phyloP scores from a whole-genome alignment of 2,113 vertebrate species.

The Zosterops lateralis region DNA sequence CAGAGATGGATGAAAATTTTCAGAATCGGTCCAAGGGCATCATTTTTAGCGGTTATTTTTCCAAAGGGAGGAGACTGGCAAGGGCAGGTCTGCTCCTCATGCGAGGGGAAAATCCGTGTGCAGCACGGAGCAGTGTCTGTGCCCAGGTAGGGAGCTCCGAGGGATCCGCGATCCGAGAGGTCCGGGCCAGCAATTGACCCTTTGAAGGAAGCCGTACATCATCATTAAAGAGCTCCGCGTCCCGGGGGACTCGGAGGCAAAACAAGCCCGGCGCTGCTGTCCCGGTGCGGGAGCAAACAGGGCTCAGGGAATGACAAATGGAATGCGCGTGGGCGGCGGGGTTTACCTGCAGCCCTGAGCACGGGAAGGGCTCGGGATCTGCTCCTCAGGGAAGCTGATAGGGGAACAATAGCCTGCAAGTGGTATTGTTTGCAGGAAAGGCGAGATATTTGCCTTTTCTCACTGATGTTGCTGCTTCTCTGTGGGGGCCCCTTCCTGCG shows the following conservation, averaged over 20 bases:
- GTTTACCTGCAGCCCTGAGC: neutral
- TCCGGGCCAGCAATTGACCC: neutral
- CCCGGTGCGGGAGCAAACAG: neutral
- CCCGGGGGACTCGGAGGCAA: neutral
- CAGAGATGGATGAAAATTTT: neutral
- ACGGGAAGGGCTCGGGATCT: neutral
- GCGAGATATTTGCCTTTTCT: constrained; percentile 27
- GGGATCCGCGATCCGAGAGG: neutral
- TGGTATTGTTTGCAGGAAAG: constrained; percentile 6
- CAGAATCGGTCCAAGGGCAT: neutral
- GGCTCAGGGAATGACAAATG: neutral
- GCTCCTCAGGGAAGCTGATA: neutral
- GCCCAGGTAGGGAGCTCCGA: neutral
- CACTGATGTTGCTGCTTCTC: constrained; percentile 39
- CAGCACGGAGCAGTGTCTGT: neutral
- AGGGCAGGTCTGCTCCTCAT: neutral
- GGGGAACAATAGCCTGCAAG: neutral
- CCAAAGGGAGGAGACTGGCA: neutral
- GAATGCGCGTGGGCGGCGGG: neutral
- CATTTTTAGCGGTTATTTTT: neutral
- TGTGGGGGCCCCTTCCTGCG: constrained; percentile 52
- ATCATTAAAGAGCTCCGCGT: neutral
- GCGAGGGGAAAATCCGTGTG: neutral
- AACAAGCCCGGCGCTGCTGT: neutral
- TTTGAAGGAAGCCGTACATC: neutral